Base-by-base conservation (phyloP, 1,140 invertebrate species). In the Phymorhynchus buccinoides region DNA sequence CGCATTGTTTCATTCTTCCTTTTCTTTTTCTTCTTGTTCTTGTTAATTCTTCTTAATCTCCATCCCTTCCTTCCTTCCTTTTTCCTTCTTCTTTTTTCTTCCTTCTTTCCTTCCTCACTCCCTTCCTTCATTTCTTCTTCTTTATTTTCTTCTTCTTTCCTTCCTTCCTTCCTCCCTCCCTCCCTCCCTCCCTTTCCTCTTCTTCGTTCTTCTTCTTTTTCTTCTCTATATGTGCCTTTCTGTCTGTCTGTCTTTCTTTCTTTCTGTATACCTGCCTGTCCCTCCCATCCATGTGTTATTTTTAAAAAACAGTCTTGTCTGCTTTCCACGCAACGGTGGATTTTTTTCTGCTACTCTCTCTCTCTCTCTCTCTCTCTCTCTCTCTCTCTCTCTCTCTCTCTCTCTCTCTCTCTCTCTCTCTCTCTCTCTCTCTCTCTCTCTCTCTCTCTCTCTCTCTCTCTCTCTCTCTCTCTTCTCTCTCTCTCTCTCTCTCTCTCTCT, bases 321-420 rank as follows among this genome's bases (percentile, higher is more conserved):
- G n/a, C n/a, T n/a, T n/a, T n/a, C n/a, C n/a, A n/a, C n/a, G n/a
- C n/a, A n/a, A n/a, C n/a, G n/a, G 16, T 66, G 56, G 16, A n/a
- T 66, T 16, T 66, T 66, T 30, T 30, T 66, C 56, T 30, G 56
- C 56, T 30, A 3, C 71, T 73, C 71, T 73, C 71, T 73, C 71
- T 73, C 71, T 73, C 71, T 73, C 71, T 73, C 71, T 73, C 71
- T 73, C 1, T 1, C 71, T 73, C 71, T 73, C 1, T 73, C 71
- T 73, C 3, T 73, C 1, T 73, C 71, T 73, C 71, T 73, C 71
- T 73, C 71, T 73, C 71, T 73, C 56, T 73, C 7, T 73, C 68
- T 73, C 68, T 73, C 7, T 73, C 68, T 73, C 7, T 73, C 68
- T 73, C 7, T 73, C 68, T 73, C 7, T 73, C 68, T 73, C 7